A percentile compares a stretch with the other conserved stretches of the same genome.
Conservation (phyloP, 92 coral and sea anemone genomes). For the Porites lobata region DNA sequence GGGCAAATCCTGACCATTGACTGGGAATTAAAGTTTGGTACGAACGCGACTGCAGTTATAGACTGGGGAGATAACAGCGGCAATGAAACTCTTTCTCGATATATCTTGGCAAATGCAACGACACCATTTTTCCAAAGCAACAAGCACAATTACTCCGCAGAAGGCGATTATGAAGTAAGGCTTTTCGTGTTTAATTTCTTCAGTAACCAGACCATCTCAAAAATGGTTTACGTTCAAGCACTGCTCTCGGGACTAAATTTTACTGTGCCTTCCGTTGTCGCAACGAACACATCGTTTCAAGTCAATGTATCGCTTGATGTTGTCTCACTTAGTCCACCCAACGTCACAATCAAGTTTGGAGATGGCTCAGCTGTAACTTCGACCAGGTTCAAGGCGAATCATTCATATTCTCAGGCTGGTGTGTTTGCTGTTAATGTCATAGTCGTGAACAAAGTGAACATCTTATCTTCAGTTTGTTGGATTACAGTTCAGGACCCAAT, state of each 20-base stretch:
- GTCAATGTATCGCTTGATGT: constrained; percentile 44
- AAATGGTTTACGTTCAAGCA: constrained; percentile 51
- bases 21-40: constrained; percentile 64
- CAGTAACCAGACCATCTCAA: constrained; percentile 48
- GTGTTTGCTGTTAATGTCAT: constrained; percentile 33
- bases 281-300: constrained; percentile 27
- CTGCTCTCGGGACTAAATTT: constrained; percentile 51
- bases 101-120: constrained; percentile 70
- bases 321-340: constrained; percentile 42
- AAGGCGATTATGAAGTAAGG: constrained; percentile 54
- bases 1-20: constrained; percentile 29
- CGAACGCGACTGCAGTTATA: constrained; percentile 69
- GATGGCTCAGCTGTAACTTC: constrained; percentile 23
- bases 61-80: constrained; percentile 66
- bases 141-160: constrained; percentile 58
- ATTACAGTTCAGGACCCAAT: constrained; percentile 62
- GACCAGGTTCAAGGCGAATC: constrained; percentile 30
- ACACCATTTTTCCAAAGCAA: constrained; percentile 24
- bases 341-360: constrained; percentile 56
- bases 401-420: constrained; percentile 57
- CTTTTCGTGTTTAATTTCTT: constrained; percentile 49
- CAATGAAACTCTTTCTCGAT: constrained; percentile 31
- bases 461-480: constrained; percentile 2
- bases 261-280: constrained; percentile 36
- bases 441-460: constrained; percentile 56